These are phyloP conservation scores for Potamarius usumacintae DNA, from an alignment of 2,113 vertebrate genomes.

Conservation along the genomic window DNA sequence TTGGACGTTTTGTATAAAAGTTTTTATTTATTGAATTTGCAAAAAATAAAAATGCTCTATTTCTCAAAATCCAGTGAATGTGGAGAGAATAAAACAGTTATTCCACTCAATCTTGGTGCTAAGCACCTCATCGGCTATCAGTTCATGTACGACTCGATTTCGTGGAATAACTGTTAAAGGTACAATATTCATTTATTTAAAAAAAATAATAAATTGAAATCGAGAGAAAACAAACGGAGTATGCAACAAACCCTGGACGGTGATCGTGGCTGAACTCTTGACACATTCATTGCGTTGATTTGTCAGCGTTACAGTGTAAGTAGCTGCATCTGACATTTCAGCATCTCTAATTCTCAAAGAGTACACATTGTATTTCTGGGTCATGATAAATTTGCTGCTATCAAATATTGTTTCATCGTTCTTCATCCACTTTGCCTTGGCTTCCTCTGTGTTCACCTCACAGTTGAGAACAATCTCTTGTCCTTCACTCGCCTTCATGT, in stretches of 20 bases:
- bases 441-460: conserved; percentile 93
- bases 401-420: conserved; percentile 91
- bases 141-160: no score
- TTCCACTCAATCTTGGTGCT: no score
- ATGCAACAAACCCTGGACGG: conserved; percentile 80
- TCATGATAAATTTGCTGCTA: conserved; percentile 89
- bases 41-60: no score
- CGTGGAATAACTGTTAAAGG: no score
- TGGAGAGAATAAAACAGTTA: no score
- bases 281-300: conserved; percentile 90
- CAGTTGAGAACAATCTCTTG: conserved; percentile 93
- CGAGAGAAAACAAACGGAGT: not conserved
- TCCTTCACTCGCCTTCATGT: conserved; percentile 83
- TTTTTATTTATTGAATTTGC: no score
- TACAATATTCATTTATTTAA: not conserved
- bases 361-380: conserved; percentile 90
- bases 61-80: no score
- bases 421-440: conserved; percentile 98
- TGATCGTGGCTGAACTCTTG: conserved; percentile 82
- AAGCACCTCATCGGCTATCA: no score
- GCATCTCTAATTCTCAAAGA: conserved; percentile 91
- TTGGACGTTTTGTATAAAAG: no score
- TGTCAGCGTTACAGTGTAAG: conserved; percentile 80
- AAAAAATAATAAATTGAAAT: not conserved
- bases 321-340: conserved; percentile 82